Evolutionary conservation across 2,113 vertebrate genomes (phyloP).

Genomic region (Takifugu bimaculatus): DNA sequence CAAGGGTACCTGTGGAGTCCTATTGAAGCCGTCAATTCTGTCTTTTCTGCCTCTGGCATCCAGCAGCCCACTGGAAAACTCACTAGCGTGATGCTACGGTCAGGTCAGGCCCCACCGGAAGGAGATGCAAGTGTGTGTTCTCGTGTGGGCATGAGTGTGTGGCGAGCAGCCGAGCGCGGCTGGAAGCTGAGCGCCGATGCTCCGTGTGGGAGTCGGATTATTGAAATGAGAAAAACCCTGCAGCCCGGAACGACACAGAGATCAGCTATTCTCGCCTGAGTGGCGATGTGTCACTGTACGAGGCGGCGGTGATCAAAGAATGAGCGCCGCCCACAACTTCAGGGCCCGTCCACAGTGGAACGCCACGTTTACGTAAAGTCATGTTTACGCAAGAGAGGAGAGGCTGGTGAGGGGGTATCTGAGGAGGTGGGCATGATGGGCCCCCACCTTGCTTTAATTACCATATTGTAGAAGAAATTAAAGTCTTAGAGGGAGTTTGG

Average conservation of each 20-base stretch:
- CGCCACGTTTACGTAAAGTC: conserved; percentile 64
- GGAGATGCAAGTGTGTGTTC: not conserved
- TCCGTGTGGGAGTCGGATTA: conserved; percentile 60
- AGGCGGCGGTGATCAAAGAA: conserved; percentile 66
- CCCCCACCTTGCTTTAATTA: conserved; percentile 51
- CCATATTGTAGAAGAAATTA: conserved; percentile 48
- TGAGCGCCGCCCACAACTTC: conserved; percentile 64
- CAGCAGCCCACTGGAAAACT: not conserved
- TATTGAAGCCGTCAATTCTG: not conserved
- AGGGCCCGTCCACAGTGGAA: conserved; percentile 39
- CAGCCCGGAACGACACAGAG: conserved; percentile 53
- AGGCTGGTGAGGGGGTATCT: conserved; percentile 13
- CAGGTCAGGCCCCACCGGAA: conserved; percentile 24
- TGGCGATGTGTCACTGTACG: conserved; percentile 66
- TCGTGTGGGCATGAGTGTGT: conserved; percentile 1
- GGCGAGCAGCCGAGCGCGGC: conserved; percentile 4
- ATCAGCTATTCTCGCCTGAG: conserved; percentile 68
- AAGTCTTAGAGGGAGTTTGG: conserved; percentile 21
- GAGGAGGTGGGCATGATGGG: conserved; percentile 28
- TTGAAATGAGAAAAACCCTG: conserved; percentile 57
- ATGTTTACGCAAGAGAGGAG: conserved; percentile 63
- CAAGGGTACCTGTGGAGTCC: not conserved
- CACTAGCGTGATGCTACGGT: conserved; percentile 2
- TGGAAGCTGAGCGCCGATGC: conserved; percentile 41
- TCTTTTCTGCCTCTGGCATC: not conserved